Base-by-base conservation (phyloP, 2,113 vertebrate genomes). In the Hucho hucho region DNA sequence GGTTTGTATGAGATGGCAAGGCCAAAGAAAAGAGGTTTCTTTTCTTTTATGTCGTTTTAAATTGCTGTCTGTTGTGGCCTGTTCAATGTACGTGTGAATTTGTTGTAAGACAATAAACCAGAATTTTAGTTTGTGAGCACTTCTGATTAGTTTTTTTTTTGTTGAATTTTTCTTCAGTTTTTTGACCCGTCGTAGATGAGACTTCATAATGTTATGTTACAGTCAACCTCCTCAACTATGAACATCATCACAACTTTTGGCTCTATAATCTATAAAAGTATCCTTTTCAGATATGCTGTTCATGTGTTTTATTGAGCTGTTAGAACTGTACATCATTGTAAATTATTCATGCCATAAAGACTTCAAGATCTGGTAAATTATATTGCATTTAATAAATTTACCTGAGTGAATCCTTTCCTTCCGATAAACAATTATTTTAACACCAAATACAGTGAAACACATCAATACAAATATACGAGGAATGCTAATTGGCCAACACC, bases 91-190 rank as follows among this genome's bases (percentile, higher is more conserved):
- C 86, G 86, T 89, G 83, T 84, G 49, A 80, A 85, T 88, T 86
- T 83, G 87, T 91, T 91, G 85, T 89, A 81, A 79, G 81, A 86
- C 84, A 90, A 91, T 92, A 89, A 92, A 92, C 83, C 85, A 74
- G 84, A 79, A 84, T 90, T 91, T 88, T 86, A 86, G 90, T 89
- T 90, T 87, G 87, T 81, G 83, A 84, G 79, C 85, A 86, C 75
- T 83, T 75, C 26, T 56, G n/a, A 47, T 70, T 66, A 32, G 64
- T 70, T 73, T 66, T 53, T 5, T 63, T 70, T 68, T 70, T 58
- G 1, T 32, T 32, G 1, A 32, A 32, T 1, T 59, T 32, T 37
- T 14, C 11, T 64, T 43, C 11, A 0, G 47, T 58, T 58, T 20
- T 20, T 66, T 26, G 6, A 24, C 61, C 47, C 53, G 53, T 63